Conservation (phyloP, 2,888 invertebrate genomes). For the Lepas anatifera region DNA sequence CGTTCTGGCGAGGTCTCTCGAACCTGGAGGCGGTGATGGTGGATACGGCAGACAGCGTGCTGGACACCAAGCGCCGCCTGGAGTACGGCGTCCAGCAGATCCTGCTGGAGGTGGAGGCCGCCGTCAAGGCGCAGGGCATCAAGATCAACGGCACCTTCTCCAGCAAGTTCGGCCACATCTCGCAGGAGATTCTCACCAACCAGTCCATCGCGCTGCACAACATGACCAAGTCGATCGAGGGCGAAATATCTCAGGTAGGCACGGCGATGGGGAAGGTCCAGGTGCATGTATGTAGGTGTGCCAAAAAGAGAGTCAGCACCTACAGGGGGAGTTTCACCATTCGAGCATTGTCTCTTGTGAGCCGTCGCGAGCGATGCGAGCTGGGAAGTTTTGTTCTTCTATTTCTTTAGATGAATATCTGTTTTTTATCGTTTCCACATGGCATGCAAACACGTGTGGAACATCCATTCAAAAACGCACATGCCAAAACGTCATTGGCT, state of each 20-base stretch:
- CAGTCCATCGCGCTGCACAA: constrained; percentile 59
- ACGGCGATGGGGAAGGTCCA: too few species aligned
- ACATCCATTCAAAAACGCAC: too few species aligned
- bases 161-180: constrained; percentile 51
- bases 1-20: constrained; percentile 43
- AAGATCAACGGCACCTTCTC: constrained; percentile 53
- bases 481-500: too few species aligned
- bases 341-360: too few species aligned
- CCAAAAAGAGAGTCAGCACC: too few species aligned
- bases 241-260: constrained; percentile 46
- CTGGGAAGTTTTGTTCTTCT: too few species aligned
- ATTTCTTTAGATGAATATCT: too few species aligned
- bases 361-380: too few species aligned
- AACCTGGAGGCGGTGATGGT: constrained; percentile 65
- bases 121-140: constrained; percentile 41
- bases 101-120: constrained; percentile 50
- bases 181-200: constrained; percentile 53
- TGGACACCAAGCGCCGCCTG: constrained; percentile 68
- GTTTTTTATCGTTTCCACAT: too few species aligned
- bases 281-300: too few species aligned
- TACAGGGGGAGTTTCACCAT: too few species aligned
- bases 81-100: constrained; percentile 77
- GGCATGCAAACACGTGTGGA: too few species aligned
- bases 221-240: constrained; percentile 59
- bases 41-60: constrained; percentile 68